These are phyloP conservation scores for Actinemys pallida DNA, from an alignment of 2,113 vertebrate genomes.

Conservation along the genomic window DNA sequence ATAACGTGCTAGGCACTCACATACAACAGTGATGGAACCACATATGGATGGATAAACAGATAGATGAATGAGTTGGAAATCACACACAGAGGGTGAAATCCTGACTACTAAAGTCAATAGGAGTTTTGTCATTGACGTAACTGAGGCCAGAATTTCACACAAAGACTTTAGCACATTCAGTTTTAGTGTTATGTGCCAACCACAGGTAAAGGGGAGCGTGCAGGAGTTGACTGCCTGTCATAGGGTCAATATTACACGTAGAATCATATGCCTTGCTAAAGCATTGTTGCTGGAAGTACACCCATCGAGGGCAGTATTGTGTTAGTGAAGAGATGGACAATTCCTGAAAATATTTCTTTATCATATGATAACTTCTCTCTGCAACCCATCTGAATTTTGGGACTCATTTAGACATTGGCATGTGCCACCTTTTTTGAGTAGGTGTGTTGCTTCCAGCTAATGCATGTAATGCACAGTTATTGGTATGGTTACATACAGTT, in stretches of 20 bases:
- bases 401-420: not conserved
- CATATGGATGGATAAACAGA: not conserved
- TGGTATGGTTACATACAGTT: conserved; percentile 42
- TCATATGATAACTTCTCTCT: not conserved
- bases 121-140: not conserved
- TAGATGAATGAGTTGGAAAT: not conserved
- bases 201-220: not conserved
- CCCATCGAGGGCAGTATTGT: not conserved
- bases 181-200: not conserved
- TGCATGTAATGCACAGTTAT: not conserved
- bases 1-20: conserved; percentile 9
- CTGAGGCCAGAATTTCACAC: not conserved
- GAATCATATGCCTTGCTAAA: not conserved
- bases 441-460: conserved; percentile 3
- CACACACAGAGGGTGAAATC: not conserved
- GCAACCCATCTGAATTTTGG: not conserved
- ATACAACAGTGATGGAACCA: not conserved
- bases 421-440: not conserved
- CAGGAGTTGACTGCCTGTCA: fast-evolving
- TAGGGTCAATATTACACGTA: not conserved
- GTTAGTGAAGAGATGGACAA: fast-evolving
- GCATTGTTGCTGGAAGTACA: not conserved
- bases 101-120: not conserved
- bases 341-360: conserved; percentile 2
- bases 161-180: not conserved